Base-by-base conservation (phyloP, 2,797 vertebrate species). In the Phoxinus dragarum region DNA sequence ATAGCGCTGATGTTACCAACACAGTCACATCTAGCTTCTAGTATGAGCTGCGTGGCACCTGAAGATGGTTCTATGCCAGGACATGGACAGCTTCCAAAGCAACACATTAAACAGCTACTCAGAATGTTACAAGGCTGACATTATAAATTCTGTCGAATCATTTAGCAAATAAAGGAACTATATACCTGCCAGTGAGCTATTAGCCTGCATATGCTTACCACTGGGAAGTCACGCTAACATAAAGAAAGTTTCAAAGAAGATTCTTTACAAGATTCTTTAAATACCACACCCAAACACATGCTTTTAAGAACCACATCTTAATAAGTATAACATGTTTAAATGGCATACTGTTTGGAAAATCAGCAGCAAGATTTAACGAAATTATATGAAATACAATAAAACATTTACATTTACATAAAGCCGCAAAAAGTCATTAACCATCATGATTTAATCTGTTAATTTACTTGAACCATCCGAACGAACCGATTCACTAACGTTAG, bases 51-150 rank as follows among this genome's bases (percentile, higher is more conserved):
- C 31, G 19, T 78, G 56, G 76, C 56, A 78, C 56, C 76, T 78
- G 56, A 42, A n/a, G 11, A 78, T 78, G 56, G 38, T 78, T 78
- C 38, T 27, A 31, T 64, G 76, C 76, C 76, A 78, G 76, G 42
- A 44, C 76, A 64, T 78, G 76, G 76, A 78, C n/a, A 78, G 9
- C 56, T 64, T 61, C 66, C 73, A 69, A 47, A 81, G 36, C 23
- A 81, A 21, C 79, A 81, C 66, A 71, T 81, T 71, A 81, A 81
- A 56, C 67, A 40, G 31, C 80, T 38, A 69, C n/a, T 81, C 66
- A 56, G 14, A 54, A 54, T 54, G 67, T 81, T 81, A 59, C 49
- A 71, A 81, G 80, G 16, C 67, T 71, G 36, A 71, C 80, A 81
- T 81, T 81, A 81, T 71, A 81, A 71, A 81, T 34, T 7, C 23